Conservation (phyloP, 2,888 invertebrate genomes). For the Tipula lateralis region DNA sequence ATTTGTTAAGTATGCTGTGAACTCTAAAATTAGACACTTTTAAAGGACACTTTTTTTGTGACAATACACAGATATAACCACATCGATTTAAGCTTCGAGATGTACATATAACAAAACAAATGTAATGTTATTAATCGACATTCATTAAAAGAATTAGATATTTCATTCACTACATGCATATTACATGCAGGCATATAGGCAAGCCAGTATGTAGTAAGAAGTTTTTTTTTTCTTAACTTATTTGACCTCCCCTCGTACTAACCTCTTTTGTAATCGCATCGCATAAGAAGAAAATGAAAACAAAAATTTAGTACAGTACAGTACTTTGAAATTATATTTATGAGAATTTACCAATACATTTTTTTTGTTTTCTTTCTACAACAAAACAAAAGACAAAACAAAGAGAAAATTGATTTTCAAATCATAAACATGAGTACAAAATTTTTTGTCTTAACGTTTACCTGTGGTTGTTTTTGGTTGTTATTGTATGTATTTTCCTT, state of each 20-base stretch:
- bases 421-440: slow-evolving; percentile 15
- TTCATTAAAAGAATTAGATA: neutral
- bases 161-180: neutral
- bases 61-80: neutral
- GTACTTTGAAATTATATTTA: neutral
- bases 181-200: neutral
- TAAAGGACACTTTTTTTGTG: neutral
- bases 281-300: neutral
- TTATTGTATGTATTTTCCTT: neutral
- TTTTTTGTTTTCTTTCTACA: neutral
- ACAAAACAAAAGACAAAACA: neutral
- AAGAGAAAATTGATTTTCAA: slow-evolving; percentile 24
- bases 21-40: neutral
- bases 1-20: neutral
- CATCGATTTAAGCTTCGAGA: neutral
- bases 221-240: neutral
- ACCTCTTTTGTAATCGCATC: slow-evolving; percentile 14
- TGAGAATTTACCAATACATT: slow-evolving; percentile 5
- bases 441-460: neutral
- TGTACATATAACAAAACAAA: neutral
- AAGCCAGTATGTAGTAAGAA: neutral
- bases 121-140: slow-evolving; percentile 1
- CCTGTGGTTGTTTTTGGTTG: neutral
- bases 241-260: slow-evolving; percentile 1
- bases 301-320: neutral